A percentile compares a stretch with the other conserved stretches of the same genome.
These are phyloP conservation scores for Mesochorus sp. DNA, from an alignment of 2,888 invertebrate species.

Conservation along the genomic window DNA sequence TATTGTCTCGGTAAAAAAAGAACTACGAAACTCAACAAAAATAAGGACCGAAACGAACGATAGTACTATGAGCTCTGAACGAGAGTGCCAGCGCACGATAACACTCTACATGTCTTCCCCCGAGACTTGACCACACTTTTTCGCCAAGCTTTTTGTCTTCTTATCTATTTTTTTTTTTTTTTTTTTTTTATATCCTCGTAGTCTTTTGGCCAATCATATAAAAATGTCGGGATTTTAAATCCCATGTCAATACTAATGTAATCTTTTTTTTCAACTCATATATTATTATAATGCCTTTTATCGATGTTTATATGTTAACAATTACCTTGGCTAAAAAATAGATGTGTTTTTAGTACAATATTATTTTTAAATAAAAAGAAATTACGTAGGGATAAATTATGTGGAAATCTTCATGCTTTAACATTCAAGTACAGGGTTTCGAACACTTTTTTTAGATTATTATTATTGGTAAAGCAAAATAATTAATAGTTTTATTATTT, in stretches of 20 bases:
- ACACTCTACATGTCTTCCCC: constrained; percentile 50
- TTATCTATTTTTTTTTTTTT: constrained; percentile 42
- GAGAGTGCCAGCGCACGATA: constrained; percentile 67
- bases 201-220: not conserved
- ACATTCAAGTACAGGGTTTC: too few species aligned
- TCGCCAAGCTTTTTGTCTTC: too few species aligned
- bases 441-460: too few species aligned
- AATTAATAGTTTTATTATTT: constrained; percentile 12
- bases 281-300: too few species aligned
- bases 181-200: constrained; percentile 27
- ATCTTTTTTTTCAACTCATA: too few species aligned
- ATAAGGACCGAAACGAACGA: constrained; percentile 51
- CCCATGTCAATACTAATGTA: too few species aligned
- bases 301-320: too few species aligned
- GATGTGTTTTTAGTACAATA: too few species aligned
- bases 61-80: constrained; percentile 39
- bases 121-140: constrained; percentile 27
- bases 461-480: not conserved
- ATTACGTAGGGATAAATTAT: too few species aligned
- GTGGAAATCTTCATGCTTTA: too few species aligned
- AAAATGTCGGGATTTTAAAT: constrained; percentile 27
- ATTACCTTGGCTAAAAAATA: too few species aligned
- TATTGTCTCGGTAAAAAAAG: not conserved
- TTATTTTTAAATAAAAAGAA: too few species aligned
- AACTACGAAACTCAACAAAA: constrained; percentile 56